Base-by-base conservation (phyloP, 1,140 invertebrate species). In the Heliconius eleuchia region DNA sequence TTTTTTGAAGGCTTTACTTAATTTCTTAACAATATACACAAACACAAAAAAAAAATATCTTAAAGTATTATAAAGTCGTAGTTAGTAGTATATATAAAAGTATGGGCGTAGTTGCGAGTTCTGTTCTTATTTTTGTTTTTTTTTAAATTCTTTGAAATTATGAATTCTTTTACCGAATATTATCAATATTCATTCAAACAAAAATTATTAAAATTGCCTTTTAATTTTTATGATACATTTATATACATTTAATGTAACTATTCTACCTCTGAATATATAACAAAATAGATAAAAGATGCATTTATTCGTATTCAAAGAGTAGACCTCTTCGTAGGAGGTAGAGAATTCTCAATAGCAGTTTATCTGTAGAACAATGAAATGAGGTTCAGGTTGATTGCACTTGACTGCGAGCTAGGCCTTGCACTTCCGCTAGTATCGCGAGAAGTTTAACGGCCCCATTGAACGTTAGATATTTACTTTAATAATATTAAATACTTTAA, bases 371-470 rank as follows among this genome's bases (percentile, higher is more conserved):
- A 92, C 91, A 92, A 91, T 90, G 88, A 82, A 92, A 91, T 90
- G 88, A 82, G 74, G 87, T 91, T 90, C 87, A 88, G 89, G 88
- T 92, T 90, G 89, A 90, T 91, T 87, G 88, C 90, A 90, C 89
- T 87, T 89, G 87, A 86, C 86, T 90, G 84, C 88, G 88, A 88
- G 87, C 76, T 87, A 87, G 84, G 84, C 84, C 84, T 84, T 84
- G 83, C 80, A 89, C 88, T 91, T 92, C 90, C 90, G 89, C 87
- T 80, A 84, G 75, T 86, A 88, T 86, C 86, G 86, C 84, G 82
- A 88, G 76, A 85, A 78, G 82, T 87, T 89, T 88, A 88, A 88
- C 84, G 83, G 86, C 80, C 85, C 85, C 80, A 85, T 89, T 88
- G 83, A 88, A 86, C 80, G 79, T 78, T 71, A 83, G 78, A 84